Percentiles rank a stretch among this genome's conserved stretches.
Evolutionary conservation across 2,113 vertebrate species (phyloP).

Genomic region (Epinephelus cyanopodus): DNA sequence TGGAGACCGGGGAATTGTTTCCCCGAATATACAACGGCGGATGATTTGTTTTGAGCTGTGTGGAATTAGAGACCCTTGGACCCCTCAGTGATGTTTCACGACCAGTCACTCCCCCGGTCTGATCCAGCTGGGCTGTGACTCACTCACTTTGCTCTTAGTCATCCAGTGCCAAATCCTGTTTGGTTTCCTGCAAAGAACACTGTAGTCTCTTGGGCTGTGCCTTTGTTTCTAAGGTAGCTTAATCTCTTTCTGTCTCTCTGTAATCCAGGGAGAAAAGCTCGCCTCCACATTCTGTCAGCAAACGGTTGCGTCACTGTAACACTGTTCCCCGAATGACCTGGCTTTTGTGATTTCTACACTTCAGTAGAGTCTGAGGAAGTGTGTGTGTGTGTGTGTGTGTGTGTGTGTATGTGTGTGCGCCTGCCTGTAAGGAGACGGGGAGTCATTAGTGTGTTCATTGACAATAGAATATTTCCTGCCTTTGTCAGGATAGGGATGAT

Average conservation of each 20-base stretch:
- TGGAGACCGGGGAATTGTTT: not conserved
- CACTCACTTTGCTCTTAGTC: conserved; percentile 56
- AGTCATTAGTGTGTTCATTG: conserved; percentile 31
- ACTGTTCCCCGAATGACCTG: not conserved
- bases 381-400: conserved; percentile 11
- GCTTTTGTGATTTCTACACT: not conserved
- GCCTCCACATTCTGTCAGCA: conserved; percentile 17
- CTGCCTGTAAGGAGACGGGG: not conserved
- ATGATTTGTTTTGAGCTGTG: conserved; percentile 19
- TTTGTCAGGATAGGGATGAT: conserved; percentile 8
- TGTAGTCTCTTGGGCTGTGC: not conserved
- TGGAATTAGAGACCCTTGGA: conserved; percentile 29
- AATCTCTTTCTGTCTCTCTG: conserved; percentile 10
- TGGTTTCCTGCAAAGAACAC: conserved; percentile 26
- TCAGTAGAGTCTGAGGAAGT: conserved; percentile 12
- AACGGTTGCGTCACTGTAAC: not conserved
- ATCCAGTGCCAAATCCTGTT: conserved; percentile 59
- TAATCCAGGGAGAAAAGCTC: conserved; percentile 33
- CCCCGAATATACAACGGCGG: conserved; percentile 2
- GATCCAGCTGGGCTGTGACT: conserved; percentile 64
- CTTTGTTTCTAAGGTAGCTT: conserved; percentile 28
- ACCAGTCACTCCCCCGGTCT: conserved; percentile 32
- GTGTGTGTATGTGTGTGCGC: not conserved
- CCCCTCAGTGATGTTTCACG: conserved; percentile 37
- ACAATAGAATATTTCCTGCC: conserved; percentile 29